Evolutionary conservation across 1,140 invertebrate genomes (phyloP).

Genomic region (Argopecten irradians): DNA sequence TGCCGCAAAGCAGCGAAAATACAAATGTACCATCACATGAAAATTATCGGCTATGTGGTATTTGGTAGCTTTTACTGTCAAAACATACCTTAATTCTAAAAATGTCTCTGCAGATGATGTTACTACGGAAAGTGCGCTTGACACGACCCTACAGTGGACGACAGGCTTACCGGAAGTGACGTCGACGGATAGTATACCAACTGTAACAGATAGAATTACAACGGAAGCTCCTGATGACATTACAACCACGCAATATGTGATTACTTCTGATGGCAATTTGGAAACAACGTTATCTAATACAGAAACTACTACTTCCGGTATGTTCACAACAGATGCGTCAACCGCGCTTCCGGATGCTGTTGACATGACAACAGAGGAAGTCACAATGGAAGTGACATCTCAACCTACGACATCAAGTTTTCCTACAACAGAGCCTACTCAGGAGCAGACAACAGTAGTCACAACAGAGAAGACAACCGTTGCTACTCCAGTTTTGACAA

Average conservation of each 20-base stretch:
- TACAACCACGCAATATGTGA: background rate
- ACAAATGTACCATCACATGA: too few species aligned
- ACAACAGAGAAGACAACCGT: background rate
- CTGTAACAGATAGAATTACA: background rate
- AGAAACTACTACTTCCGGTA: background rate
- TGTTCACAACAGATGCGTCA: background rate
- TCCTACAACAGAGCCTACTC: background rate
- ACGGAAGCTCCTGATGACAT: background rate
- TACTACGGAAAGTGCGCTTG: background rate
- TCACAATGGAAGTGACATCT: background rate
- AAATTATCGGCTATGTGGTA: too few species aligned
- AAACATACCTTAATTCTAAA: too few species aligned
- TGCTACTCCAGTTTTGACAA: background rate
- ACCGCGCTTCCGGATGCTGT: background rate
- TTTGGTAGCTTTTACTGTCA: too few species aligned
- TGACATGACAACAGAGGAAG: background rate
- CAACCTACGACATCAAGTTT: background rate
- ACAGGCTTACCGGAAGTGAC: background rate
- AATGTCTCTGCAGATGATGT: too few species aligned
- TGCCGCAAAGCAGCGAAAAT: too few species aligned
- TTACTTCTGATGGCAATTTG: background rate
- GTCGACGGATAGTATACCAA: background rate
- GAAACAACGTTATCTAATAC: background rate
- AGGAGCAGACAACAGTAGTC: background rate
- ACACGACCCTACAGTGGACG: background rate